Percentiles rank a stretch among this genome's conserved stretches.
Evolutionary conservation across 2,797 vertebrate genomes (phyloP).

Genomic region (Gobio occitaniae): DNA sequence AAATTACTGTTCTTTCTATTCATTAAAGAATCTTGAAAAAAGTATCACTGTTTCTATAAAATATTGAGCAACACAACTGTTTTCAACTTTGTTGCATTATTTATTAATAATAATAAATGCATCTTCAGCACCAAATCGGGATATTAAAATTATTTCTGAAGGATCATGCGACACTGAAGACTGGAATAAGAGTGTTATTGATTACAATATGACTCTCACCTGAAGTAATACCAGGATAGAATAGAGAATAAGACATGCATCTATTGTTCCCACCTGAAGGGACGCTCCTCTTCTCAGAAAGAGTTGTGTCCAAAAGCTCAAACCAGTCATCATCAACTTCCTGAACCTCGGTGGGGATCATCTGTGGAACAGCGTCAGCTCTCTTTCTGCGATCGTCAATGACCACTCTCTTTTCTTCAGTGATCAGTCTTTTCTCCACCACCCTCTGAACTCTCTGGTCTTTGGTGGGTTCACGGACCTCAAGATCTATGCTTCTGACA

Average conservation of each 20-base stretch:
- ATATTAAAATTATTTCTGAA: neutral
- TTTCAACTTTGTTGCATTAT: neutral
- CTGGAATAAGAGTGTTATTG: neutral
- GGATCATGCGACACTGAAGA: neutral
- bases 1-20: neutral
- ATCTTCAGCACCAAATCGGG: neutral
- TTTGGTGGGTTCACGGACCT: constrained; percentile 6
- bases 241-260: neutral
- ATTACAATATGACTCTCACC: neutral
- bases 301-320: constrained; percentile 32
- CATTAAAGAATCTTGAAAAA: neutral
- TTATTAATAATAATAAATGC: neutral
- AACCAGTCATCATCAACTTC: constrained; percentile 49
- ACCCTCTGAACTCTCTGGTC: constrained; percentile 26
- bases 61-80: neutral
- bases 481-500: constrained; percentile 3
- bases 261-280: constrained; percentile 36
- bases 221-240: neutral
- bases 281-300: constrained; percentile 27
- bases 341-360: neutral
- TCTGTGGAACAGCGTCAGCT: neutral
- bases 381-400: constrained; percentile 29
- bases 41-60: neutral
- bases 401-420: constrained; percentile 30
- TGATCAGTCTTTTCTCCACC: neutral